These are phyloP conservation scores for Triplophysa rosa DNA, from an alignment of 2,113 vertebrate species.

Conservation along the genomic window DNA sequence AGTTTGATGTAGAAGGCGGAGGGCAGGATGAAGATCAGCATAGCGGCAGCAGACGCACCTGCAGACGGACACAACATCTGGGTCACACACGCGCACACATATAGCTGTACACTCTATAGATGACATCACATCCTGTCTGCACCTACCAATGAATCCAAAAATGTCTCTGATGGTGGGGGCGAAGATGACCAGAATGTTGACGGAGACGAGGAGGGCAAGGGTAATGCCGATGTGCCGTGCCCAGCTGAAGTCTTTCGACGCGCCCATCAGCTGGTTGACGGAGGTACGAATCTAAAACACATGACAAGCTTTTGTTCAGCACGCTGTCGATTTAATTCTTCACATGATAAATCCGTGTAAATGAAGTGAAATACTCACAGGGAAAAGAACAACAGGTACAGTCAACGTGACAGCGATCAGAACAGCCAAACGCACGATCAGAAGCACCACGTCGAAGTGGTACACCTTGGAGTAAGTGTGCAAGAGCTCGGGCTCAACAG, in stretches of 20 bases:
- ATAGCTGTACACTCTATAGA: too few species aligned
- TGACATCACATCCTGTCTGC: background rate
- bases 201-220: slow-evolving; percentile 73
- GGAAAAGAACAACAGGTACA: slow-evolving; percentile 95
- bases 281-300: slow-evolving; percentile 87
- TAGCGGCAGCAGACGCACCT: slow-evolving; percentile 95
- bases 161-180: slow-evolving; percentile 94
- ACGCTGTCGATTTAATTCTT: too few species aligned
- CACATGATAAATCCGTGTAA: background rate
- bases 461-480: slow-evolving; percentile 87
- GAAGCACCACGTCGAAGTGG: slow-evolving; percentile 82
- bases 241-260: slow-evolving; percentile 88
- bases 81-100: background rate
- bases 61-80: background rate
- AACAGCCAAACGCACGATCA: slow-evolving; percentile 92
- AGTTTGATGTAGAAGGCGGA: slow-evolving; percentile 97
- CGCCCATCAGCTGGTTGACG: slow-evolving; percentile 83
- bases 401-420: slow-evolving; percentile 92
- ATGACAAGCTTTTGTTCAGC: background rate
- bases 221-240: slow-evolving; percentile 87
- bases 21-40: slow-evolving; percentile 97
- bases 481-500: slow-evolving; percentile 87
- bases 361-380: slow-evolving; percentile 77
- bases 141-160: slow-evolving; percentile 93
- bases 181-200: slow-evolving; percentile 90